These are phyloP conservation scores for Aphelocoma coerulescens DNA, from an alignment of 2,113 vertebrate species.

Conservation along the genomic window DNA sequence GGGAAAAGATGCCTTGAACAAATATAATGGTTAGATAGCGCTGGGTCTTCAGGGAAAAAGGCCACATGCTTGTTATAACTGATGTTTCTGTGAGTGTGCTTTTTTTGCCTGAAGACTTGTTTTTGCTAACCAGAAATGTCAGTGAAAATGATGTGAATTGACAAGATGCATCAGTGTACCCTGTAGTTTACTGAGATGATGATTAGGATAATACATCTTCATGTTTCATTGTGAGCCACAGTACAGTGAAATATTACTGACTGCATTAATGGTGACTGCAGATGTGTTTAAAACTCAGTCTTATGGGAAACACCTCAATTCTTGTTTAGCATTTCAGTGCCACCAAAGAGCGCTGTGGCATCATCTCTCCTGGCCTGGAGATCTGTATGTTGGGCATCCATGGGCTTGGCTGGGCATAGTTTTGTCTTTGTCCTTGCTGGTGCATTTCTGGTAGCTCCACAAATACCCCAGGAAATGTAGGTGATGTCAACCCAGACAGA, in stretches of 20 bases:
- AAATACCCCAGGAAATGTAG: background rate
- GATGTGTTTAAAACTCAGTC: background rate
- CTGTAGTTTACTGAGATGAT: background rate
- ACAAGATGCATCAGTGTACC: background rate
- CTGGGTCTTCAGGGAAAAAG: background rate
- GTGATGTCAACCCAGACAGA: background rate
- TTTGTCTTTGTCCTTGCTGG: background rate
- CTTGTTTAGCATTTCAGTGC: background rate
- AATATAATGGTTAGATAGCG: background rate
- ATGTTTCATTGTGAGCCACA: background rate
- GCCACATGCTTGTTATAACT: conserved; percentile 32
- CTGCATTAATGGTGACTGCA: background rate
- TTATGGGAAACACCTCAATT: background rate
- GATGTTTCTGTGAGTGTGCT: background rate
- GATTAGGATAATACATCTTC: background rate
- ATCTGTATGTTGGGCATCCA: background rate
- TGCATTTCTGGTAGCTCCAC: background rate
- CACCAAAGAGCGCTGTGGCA: background rate
- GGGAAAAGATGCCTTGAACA: background rate
- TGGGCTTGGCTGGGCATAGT: background rate
- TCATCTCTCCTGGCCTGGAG: background rate
- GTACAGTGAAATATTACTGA: background rate
- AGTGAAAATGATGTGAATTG: conserved; percentile 57
- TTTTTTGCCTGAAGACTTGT: conserved; percentile 38
- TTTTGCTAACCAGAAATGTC: conserved; percentile 25